These are phyloP conservation scores for Saccopteryx bilineata DNA, from an alignment of 2,113 vertebrate species.

Conservation along the genomic window DNA sequence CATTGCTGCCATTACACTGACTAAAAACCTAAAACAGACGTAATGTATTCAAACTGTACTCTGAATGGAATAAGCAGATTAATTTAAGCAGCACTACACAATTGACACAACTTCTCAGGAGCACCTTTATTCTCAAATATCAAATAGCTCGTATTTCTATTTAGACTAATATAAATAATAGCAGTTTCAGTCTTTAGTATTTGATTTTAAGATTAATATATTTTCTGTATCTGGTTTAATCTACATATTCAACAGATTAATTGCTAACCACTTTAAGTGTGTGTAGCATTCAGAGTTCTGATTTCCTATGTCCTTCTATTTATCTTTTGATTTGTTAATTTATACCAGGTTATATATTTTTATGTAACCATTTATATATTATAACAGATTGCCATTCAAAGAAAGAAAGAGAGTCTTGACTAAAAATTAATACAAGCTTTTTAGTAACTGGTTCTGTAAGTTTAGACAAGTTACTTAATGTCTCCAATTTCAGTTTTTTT, in stretches of 20 bases:
- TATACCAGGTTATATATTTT: not conserved
- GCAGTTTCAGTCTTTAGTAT: not conserved
- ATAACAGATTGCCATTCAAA: not conserved
- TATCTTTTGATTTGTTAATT: not conserved
- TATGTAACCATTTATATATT: not conserved
- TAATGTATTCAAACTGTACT: not conserved
- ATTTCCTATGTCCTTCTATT: not conserved
- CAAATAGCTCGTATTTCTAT: not conserved
- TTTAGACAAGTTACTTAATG: not conserved
- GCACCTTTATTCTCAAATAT: not conserved
- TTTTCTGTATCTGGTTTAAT: not conserved
- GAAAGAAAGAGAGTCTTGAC: not conserved
- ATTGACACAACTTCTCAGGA: not conserved
- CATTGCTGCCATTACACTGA: not conserved
- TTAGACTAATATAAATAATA: not conserved
- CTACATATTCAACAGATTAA: not conserved
- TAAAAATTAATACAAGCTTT: not conserved
- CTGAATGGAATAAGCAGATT: not conserved
- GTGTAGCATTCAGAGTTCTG: not conserved
- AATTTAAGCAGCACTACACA: not conserved
- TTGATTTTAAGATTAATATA: constrained; percentile 23
- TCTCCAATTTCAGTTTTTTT: not conserved
- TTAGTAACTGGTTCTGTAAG: not conserved
- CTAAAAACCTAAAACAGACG: not conserved
- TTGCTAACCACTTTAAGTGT: not conserved